A percentile compares a stretch with the other conserved stretches of the same genome.
Evolutionary conservation across 2,113 vertebrate species (phyloP).

Genomic region (Epinephelus cyanopodus): DNA sequence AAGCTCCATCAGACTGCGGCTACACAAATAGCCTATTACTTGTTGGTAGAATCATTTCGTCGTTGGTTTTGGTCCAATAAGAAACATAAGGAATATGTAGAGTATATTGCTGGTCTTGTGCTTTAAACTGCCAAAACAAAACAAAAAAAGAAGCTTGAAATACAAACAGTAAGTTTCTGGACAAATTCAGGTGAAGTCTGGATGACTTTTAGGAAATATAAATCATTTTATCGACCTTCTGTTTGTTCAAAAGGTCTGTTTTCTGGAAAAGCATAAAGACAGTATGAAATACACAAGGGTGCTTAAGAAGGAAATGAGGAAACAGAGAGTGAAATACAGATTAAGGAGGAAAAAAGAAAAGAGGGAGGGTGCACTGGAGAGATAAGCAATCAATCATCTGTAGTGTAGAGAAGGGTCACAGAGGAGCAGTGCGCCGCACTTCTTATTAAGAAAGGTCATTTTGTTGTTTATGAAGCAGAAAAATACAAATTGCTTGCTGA

Average conservation of each 20-base stretch:
- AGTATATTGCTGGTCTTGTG: background rate
- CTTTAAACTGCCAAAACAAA: background rate
- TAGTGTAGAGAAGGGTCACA: conserved; percentile 50
- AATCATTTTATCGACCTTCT: conserved; percentile 35
- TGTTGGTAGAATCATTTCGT: background rate
- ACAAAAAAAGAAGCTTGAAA: background rate
- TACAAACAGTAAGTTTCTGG: background rate
- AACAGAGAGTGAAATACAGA: conserved; percentile 42
- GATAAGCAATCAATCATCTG: conserved; percentile 70
- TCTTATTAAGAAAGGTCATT: conserved; percentile 61
- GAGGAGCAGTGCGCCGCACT: conserved; percentile 43
- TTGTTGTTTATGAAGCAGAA: conserved; percentile 49
- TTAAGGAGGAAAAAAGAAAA: conserved; percentile 18
- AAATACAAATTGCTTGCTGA: conserved; percentile 33
- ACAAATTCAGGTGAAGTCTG: background rate
- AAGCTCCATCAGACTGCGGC: background rate
- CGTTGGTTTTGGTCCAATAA: background rate
- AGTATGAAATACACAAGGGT: conserved; percentile 35
- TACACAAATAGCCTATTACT: conserved; percentile 15
- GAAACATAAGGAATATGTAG: background rate
- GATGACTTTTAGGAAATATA: conserved; percentile 1
- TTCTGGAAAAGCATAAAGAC: conserved; percentile 10
- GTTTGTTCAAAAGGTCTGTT: conserved; percentile 14
- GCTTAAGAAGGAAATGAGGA: conserved; percentile 42
- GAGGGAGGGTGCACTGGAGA: conserved; percentile 29